These are phyloP conservation scores for Apis mellifera DNA, from an alignment of 1,140 invertebrate species.

Conservation along the genomic window DNA sequence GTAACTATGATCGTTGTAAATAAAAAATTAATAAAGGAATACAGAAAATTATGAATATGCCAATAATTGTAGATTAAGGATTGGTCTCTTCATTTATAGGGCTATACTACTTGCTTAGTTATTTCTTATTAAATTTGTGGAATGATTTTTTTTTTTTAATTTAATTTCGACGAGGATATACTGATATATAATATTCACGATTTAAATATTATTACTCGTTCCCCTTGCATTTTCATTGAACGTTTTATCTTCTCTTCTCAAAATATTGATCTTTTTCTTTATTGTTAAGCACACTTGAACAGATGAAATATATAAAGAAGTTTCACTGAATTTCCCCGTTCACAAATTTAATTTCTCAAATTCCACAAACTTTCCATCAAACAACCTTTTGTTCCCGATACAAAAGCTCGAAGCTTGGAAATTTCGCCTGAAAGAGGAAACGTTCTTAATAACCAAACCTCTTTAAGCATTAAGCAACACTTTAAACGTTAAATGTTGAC, in stretches of 20 bases:
- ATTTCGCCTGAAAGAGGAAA: neutral
- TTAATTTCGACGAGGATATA: neutral
- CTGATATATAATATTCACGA: neutral
- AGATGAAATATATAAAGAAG: neutral
- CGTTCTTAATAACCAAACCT: neutral
- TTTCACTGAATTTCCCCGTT: neutral
- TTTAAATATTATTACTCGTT: neutral
- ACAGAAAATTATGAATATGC: neutral
- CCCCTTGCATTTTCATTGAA: neutral
- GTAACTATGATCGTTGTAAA: neutral
- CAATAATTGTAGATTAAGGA: neutral
- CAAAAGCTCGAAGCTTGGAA: neutral
- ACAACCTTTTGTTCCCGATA: neutral
- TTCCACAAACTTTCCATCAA: neutral
- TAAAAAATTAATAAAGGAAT: neutral
- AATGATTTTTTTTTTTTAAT: too few relatives aligned
- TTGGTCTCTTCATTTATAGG: neutral
- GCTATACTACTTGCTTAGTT: neutral
- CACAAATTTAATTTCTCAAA: slow-evolving; percentile 9
- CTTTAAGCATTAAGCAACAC: neutral
- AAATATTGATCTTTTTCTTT: neutral
- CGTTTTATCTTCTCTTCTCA: too few relatives aligned
- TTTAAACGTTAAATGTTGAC: neutral
- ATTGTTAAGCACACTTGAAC: neutral
- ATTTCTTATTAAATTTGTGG: too few relatives aligned